Evolutionary conservation across 2,888 invertebrate genomes (phyloP).

Genomic region (Pollenia angustigena): DNA sequence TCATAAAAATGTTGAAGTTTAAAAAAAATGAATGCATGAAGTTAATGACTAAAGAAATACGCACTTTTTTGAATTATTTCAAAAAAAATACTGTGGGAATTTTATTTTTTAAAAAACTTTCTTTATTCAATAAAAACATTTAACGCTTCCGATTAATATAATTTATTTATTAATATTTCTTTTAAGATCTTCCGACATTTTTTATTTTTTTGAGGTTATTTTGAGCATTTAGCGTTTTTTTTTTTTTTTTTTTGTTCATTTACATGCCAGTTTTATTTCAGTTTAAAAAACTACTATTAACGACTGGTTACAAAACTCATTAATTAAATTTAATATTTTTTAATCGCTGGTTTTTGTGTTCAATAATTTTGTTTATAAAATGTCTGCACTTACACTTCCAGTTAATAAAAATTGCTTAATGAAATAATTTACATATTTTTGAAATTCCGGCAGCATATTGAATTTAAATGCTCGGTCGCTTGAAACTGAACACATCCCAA

Average conservation of each 20-base stretch:
- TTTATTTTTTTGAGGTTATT: too few relatives aligned
- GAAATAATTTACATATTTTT: too few relatives aligned
- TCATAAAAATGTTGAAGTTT: neutral
- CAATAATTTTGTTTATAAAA: constrained; percentile 45
- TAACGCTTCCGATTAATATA: constrained; percentile 9
- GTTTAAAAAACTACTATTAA: constrained; percentile 3
- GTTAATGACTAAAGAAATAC: neutral
- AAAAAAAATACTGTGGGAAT: neutral
- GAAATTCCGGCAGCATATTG: constrained; percentile 1
- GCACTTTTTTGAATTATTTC: too few relatives aligned
- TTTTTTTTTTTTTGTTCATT: neutral
- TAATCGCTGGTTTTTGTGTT: neutral
- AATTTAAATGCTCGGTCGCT: neutral
- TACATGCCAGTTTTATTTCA: neutral
- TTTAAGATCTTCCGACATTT: too few relatives aligned
- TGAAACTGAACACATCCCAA: too few relatives aligned
- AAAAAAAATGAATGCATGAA: neutral
- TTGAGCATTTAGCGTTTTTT: too few relatives aligned
- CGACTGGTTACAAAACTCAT: constrained; percentile 50
- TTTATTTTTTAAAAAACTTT: neutral
- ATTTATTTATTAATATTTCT: too few relatives aligned
- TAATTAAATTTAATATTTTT: constrained; percentile 38
- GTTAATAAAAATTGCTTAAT: neutral
- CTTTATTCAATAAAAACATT: constrained; percentile 7
- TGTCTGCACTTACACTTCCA: constrained; percentile 59